These are phyloP conservation scores for Habropoda laboriosa DNA, from an alignment of 1,140 invertebrate species.

Conservation along the genomic window DNA sequence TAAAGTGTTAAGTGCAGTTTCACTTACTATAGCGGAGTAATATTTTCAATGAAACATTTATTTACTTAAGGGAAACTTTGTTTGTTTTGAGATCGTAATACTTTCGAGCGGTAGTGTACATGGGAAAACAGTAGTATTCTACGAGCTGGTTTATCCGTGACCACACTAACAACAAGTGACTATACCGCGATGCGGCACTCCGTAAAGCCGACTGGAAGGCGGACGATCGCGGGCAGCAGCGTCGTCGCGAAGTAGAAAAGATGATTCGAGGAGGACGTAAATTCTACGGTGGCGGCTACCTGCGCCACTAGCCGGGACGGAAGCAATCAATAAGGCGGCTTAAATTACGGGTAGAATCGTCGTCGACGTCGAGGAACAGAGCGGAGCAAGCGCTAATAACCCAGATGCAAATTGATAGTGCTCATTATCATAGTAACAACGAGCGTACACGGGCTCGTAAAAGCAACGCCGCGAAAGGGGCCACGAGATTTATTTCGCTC, in stretches of 20 bases:
- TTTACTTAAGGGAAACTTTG: too few relatives aligned
- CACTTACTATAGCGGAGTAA: too few relatives aligned
- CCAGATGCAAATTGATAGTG: constrained; percentile 51
- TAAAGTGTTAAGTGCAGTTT: too few relatives aligned
- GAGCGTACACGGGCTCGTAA: constrained; percentile 26
- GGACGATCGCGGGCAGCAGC: background rate
- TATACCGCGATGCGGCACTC: background rate
- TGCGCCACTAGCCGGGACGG: constrained; percentile 8
- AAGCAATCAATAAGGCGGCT: constrained; percentile 47
- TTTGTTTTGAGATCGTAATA: too few relatives aligned
- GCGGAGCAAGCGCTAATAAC: constrained; percentile 40
- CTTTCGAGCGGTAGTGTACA: too few relatives aligned
- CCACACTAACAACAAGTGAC: background rate
- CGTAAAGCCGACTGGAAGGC: background rate
- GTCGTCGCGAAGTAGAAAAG: constrained; percentile 26
- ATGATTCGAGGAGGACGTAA: constrained; percentile 30
- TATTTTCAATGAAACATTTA: too few relatives aligned
- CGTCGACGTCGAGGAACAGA: constrained; percentile 30
- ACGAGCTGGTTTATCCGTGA: background rate
- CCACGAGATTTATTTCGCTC: constrained; percentile 51
- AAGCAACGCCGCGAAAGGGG: constrained; percentile 28
- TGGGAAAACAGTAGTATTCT: background rate
- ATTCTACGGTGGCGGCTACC: constrained; percentile 11
- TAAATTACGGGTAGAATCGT: constrained; percentile 44
- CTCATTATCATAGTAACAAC: constrained; percentile 52